phyloP scores from a whole-genome alignment of 2,888 invertebrate species.

The Volucella zonaria region DNA sequence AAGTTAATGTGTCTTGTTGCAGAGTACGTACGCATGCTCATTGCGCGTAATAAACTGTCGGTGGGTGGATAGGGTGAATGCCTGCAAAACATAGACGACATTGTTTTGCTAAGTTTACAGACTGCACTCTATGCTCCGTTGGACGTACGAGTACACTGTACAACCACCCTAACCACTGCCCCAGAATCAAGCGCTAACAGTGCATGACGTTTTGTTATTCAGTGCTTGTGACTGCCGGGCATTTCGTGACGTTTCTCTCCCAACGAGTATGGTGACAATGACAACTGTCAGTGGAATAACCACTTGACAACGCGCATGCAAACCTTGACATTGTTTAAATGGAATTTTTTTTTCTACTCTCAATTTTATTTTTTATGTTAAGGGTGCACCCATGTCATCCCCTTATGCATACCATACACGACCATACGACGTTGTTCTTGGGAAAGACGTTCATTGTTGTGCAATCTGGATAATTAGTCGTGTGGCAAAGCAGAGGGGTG shows the following conservation, averaged over 20 bases:
- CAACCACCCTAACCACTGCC: too few species aligned
- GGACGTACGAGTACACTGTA: too few species aligned
- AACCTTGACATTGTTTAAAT: slow-evolving; percentile 65
- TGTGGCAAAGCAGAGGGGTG: slow-evolving; percentile 62
- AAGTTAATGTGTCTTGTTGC: background rate
- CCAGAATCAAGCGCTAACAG: slow-evolving; percentile 30
- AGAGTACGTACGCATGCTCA: slow-evolving; percentile 58
- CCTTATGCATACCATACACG: background rate
- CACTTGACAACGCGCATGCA: slow-evolving; percentile 55
- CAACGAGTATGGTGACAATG: background rate
- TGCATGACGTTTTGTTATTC: slow-evolving; percentile 35
- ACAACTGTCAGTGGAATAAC: slow-evolving; percentile 54
- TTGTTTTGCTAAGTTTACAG: slow-evolving; percentile 25
- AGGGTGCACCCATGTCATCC: slow-evolving; percentile 61
- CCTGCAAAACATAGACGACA: slow-evolving; percentile 21
- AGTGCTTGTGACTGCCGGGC: slow-evolving; percentile 9
- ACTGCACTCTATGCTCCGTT: background rate
- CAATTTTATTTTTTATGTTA: slow-evolving; percentile 19
- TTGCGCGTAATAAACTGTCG: slow-evolving; percentile 41
- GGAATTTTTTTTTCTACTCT: background rate
- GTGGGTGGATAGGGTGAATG: slow-evolving; percentile 49
- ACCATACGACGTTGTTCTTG: slow-evolving; percentile 35
- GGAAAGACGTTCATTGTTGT: slow-evolving; percentile 34
- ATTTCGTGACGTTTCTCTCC: slow-evolving; percentile 31
- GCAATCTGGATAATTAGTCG: slow-evolving; percentile 67